Evolutionary conservation across 2,888 invertebrate species (phyloP).

Genomic region (Prionchulus punctatus): DNA sequence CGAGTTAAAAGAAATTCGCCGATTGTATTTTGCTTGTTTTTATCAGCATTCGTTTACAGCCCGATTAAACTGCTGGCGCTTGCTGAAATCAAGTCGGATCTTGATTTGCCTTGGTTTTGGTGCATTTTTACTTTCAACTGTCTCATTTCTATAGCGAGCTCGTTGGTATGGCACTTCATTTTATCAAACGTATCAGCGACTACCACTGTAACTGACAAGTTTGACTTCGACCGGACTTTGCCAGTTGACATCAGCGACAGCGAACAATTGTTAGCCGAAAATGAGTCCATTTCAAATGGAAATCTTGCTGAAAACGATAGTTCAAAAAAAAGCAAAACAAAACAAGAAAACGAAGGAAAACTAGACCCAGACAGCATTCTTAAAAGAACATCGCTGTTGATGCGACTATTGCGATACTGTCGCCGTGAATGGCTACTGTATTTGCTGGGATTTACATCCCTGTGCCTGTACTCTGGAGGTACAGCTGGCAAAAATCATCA

Average conservation of each 20-base stretch:
- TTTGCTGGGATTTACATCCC: slow-evolving; percentile 27
- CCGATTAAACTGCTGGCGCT: neutral
- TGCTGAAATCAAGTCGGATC: neutral
- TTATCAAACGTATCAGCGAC: slow-evolving; percentile 19
- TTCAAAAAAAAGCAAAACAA: neutral
- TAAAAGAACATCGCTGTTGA: slow-evolving; percentile 13
- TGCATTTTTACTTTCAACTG: neutral
- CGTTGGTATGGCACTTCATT: slow-evolving; percentile 15
- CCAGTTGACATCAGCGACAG: neutral
- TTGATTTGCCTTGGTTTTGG: slow-evolving; percentile 1
- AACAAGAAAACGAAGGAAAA: neutral
- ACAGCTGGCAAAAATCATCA: slow-evolving; percentile 10
- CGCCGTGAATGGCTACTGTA: slow-evolving; percentile 29
- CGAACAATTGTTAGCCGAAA: neutral
- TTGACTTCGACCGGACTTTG: neutral
- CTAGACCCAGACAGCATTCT: neutral
- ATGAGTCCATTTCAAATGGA: neutral
- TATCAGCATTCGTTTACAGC: slow-evolving; percentile 7
- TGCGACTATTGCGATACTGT: slow-evolving; percentile 27
- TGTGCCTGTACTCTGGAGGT: slow-evolving; percentile 29
- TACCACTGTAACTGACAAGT: too few species aligned
- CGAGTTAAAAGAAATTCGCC: neutral
- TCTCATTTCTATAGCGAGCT: neutral
- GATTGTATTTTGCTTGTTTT: neutral
- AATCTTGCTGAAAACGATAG: neutral